phyloP scores from a whole-genome alignment of 1,140 invertebrate species.

The Varroa destructor region DNA sequence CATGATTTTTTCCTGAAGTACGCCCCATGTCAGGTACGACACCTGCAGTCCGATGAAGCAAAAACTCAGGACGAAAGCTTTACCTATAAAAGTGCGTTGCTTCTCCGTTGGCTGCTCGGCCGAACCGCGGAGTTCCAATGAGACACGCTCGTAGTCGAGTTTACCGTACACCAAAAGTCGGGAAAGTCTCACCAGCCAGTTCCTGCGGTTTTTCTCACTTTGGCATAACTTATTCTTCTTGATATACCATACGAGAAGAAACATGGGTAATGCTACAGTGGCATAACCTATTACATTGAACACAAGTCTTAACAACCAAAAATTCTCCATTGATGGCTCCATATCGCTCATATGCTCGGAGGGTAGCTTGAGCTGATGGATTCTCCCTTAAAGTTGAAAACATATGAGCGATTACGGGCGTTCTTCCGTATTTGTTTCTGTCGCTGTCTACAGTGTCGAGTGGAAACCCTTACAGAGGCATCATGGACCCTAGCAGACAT shows the following conservation, averaged over 20 bases:
- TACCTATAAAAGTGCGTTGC: constrained; percentile 34
- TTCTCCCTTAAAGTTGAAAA: neutral
- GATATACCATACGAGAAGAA: constrained; percentile 67
- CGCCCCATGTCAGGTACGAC: constrained; percentile 83
- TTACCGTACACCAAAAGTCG: constrained; percentile 30
- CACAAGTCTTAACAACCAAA: constrained; percentile 56
- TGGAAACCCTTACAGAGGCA: too few relatives aligned
- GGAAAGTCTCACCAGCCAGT: constrained; percentile 32
- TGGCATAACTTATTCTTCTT: constrained; percentile 52
- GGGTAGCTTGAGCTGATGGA: neutral
- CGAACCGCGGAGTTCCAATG: constrained; percentile 50
- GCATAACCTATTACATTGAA: constrained; percentile 76
- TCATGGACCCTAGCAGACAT: too few relatives aligned
- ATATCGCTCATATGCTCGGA: neutral
- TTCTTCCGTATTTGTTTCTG: too few relatives aligned
- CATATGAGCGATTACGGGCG: too few relatives aligned
- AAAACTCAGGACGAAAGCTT: constrained; percentile 50
- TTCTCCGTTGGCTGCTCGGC: constrained; percentile 37
- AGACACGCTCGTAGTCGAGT: constrained; percentile 42
- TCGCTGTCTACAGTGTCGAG: too few relatives aligned
- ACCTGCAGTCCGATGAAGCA: constrained; percentile 77
- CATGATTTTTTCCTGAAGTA: constrained; percentile 57
- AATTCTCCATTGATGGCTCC: constrained; percentile 40
- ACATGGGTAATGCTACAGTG: constrained; percentile 70
- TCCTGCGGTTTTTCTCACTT: constrained; percentile 37